phyloP scores from a whole-genome alignment of 2,888 invertebrate species.

The Agonopterix heracliana region DNA sequence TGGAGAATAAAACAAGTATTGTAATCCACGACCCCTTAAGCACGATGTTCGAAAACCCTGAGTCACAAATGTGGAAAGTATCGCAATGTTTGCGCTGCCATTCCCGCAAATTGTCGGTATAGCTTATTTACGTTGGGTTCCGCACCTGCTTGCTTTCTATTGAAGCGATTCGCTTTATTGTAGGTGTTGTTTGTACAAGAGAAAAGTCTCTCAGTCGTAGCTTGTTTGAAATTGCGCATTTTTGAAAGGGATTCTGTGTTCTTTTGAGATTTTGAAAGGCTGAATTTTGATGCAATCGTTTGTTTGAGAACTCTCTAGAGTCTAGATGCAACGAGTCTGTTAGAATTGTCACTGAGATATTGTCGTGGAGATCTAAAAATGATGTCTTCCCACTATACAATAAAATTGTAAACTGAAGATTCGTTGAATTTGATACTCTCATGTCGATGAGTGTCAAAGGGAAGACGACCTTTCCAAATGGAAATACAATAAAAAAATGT shows the following conservation, averaged over 20 bases:
- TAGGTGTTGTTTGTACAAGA: constrained; percentile 10
- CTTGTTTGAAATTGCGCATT: background rate
- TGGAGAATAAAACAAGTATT: background rate
- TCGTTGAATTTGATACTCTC: too few relatives aligned
- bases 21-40: background rate
- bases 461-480: too few relatives aligned
- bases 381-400: too few relatives aligned
- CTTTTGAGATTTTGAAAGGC: too few relatives aligned
- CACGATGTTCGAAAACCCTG: background rate
- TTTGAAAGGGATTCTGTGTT: background rate
- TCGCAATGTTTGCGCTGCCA: constrained; percentile 23
- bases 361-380: too few relatives aligned
- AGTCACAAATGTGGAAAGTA: background rate
- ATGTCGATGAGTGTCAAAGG: too few relatives aligned
- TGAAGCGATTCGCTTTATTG: constrained; percentile 30
- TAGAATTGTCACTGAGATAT: too few relatives aligned
- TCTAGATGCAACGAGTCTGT: too few relatives aligned
- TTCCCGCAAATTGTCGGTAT: constrained; percentile 40
- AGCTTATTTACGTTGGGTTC: constrained; percentile 41
- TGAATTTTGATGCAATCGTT: too few relatives aligned
- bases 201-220: constrained; percentile 1
- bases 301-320: too few relatives aligned
- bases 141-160: constrained; percentile 39
- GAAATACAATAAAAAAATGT: too few relatives aligned
- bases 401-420: too few relatives aligned